A percentile compares a stretch with the other conserved stretches of the same genome.
These are phyloP conservation scores for Epinotia brunnichana DNA, from an alignment of 2,888 invertebrate species.

Conservation along the genomic window DNA sequence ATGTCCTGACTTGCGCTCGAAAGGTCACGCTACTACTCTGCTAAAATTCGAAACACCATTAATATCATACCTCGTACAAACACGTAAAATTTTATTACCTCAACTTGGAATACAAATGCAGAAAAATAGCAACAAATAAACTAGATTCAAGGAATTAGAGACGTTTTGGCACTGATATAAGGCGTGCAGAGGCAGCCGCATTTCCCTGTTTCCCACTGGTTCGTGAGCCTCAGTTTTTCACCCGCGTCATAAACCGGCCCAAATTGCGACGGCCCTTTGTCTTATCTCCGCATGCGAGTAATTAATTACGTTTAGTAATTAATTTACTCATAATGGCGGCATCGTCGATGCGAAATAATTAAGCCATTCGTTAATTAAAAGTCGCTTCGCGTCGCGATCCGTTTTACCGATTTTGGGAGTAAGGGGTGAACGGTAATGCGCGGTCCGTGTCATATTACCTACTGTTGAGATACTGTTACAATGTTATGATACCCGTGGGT, in stretches of 20 bases:
- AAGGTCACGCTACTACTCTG: neutral
- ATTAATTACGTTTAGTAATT: constrained; percentile 74
- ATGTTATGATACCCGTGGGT: constrained; percentile 7
- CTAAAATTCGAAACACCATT: too few species aligned
- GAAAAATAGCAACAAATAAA: neutral
- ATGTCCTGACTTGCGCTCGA: neutral
- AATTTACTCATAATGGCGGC: constrained; percentile 64
- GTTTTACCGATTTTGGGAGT: constrained; percentile 28
- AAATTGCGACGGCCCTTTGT: constrained; percentile 41
- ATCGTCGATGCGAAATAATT: constrained; percentile 62
- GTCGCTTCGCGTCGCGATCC: constrained; percentile 44
- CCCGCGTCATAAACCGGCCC: constrained; percentile 34
- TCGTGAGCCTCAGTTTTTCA: constrained; percentile 13
- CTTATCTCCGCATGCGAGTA: constrained; percentile 53
- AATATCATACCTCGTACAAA: neutral
- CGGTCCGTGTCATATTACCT: constrained; percentile 23
- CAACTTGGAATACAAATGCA: neutral
- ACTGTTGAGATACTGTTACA: constrained; percentile 6
- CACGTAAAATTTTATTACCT: neutral
- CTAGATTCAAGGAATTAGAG: neutral
- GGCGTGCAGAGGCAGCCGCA: neutral
- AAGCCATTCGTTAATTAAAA: constrained; percentile 67
- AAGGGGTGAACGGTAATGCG: constrained; percentile 30
- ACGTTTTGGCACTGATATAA: neutral
- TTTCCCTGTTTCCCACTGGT: neutral